Evolutionary conservation across 1,140 invertebrate species (phyloP).

Genomic region (Schlechtendalia chinensis): DNA sequence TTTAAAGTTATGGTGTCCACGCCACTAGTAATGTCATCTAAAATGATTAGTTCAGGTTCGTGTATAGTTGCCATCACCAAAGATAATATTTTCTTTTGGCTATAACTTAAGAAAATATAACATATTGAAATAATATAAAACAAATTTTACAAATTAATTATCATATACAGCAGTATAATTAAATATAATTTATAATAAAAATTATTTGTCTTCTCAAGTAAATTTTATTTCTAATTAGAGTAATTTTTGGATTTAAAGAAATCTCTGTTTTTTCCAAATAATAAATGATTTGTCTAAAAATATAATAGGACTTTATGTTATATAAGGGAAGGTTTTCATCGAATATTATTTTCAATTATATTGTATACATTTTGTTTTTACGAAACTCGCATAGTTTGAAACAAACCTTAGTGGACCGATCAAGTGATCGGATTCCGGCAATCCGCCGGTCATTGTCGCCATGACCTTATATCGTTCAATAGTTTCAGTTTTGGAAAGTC

Average conservation of each 20-base stretch:
- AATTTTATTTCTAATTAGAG: too few species aligned
- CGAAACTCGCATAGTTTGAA: neutral
- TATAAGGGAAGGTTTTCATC: too few species aligned
- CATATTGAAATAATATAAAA: neutral
- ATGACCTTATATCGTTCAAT: neutral
- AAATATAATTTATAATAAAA: too few species aligned
- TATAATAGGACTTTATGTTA: too few species aligned
- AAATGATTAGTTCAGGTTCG: slow-evolving; percentile 26
- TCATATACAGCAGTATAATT: neutral
- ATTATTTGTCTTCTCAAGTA: too few species aligned
- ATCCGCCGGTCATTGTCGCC: neutral
- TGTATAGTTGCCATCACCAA: slow-evolving; percentile 28
- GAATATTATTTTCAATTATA: too few species aligned
- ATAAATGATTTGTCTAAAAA: too few species aligned
- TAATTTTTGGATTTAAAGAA: too few species aligned
- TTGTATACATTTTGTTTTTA: too few species aligned
- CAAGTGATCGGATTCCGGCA: neutral
- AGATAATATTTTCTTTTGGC: slow-evolving; percentile 29
- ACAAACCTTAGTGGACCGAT: neutral
- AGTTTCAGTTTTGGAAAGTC: neutral
- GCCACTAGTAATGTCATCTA: slow-evolving; percentile 38
- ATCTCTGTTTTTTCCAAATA: too few species aligned
- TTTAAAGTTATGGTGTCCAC: slow-evolving; percentile 15
- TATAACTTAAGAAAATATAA: neutral
- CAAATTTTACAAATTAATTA: neutral